A percentile compares a stretch with the other conserved stretches of the same genome.
Evolutionary conservation across 2,888 invertebrate species (phyloP).

Genomic region (Quadroppia sp.): DNA sequence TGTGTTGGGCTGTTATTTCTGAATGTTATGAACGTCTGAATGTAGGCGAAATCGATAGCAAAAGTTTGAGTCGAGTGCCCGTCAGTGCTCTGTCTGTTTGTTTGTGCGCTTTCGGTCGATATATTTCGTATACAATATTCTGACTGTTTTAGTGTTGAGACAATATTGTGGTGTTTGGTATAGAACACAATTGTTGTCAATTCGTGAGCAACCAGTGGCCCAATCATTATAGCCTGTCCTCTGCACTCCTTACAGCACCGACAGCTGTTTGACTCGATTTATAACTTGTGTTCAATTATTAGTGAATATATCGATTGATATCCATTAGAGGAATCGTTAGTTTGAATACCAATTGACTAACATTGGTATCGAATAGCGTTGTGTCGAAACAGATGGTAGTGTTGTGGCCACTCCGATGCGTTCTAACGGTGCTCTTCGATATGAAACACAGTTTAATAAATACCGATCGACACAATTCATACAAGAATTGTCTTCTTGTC

Average conservation of each 20-base stretch:
- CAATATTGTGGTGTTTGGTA: neutral
- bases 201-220: constrained; percentile 18
- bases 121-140: neutral
- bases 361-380: neutral
- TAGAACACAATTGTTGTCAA: neutral
- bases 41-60: constrained; percentile 31
- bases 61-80: constrained; percentile 1
- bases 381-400: constrained; percentile 13
- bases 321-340: neutral
- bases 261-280: neutral
- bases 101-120: neutral
- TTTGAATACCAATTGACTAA: neutral
- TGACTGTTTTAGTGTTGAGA: neutral
- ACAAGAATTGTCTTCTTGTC: neutral
- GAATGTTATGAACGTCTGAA: neutral
- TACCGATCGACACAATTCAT: constrained; percentile 21
- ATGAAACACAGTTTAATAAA: neutral
- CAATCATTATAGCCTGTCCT: too few relatives aligned
- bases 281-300: neutral
- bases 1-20: too few relatives aligned
- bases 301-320: neutral
- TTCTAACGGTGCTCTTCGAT: neutral
- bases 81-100: neutral
- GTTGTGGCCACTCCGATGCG: constrained; percentile 1
- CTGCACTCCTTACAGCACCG: neutral